Conservation (phyloP, 1,140 invertebrate species). For the Triops longicaudatus region DNA sequence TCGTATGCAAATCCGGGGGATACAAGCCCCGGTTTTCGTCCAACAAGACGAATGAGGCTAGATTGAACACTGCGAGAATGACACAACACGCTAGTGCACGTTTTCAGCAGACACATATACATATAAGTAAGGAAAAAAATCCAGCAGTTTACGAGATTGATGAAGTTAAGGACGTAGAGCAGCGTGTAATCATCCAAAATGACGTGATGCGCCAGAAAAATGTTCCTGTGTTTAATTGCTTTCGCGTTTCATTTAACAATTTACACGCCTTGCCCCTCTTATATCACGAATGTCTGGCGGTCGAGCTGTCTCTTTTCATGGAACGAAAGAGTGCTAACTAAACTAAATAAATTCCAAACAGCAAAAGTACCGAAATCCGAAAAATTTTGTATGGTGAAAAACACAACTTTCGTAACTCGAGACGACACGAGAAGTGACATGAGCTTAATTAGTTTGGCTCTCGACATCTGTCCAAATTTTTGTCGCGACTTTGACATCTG, state of each 20-base stretch:
- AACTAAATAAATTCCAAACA: not conserved
- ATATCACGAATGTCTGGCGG: too few species aligned
- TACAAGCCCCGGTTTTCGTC: not conserved
- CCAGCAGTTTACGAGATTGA: not conserved
- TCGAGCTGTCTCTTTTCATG: too few species aligned
- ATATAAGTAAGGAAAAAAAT: not conserved
- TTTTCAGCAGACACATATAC: not conserved
- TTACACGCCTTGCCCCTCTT: not conserved
- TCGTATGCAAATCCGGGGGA: not conserved
- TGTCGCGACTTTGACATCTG: too few species aligned
- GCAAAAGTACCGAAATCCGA: too few species aligned
- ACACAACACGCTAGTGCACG: not conserved
- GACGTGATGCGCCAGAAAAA: not conserved
- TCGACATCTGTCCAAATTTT: too few species aligned
- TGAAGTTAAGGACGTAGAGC: not conserved
- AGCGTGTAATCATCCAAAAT: not conserved
- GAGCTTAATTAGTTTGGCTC: constrained; percentile 7
- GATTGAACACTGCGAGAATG: not conserved
- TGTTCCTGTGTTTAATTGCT: not conserved
- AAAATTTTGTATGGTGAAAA: too few species aligned
- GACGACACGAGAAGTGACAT: not conserved
- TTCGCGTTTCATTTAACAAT: not conserved
- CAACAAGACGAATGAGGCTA: not conserved
- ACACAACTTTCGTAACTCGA: not conserved
- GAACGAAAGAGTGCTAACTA: not conserved